Evolutionary conservation across 2,113 vertebrate species (phyloP).

Genomic region (Alligator sinensis): DNA sequence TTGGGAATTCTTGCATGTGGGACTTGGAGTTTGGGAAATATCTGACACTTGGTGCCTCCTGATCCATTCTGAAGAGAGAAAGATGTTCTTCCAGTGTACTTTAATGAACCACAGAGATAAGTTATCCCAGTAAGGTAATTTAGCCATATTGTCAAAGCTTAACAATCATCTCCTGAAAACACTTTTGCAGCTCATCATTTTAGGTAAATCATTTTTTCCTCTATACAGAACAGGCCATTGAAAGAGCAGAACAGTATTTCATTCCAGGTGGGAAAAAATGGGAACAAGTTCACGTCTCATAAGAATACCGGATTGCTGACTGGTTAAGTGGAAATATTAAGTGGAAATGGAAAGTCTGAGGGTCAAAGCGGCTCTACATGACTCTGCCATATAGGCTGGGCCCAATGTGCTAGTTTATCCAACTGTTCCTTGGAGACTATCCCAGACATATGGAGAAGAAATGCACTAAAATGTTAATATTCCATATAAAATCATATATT

Average conservation of each 20-base stretch:
- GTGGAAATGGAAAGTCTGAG: neutral
- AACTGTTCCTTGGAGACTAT: neutral
- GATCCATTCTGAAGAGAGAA: neutral
- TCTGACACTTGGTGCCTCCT: slow-evolving; percentile 19
- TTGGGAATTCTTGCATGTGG: neutral
- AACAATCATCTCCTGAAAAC: neutral
- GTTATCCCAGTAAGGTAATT: slow-evolving; percentile 9
- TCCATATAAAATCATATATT: neutral
- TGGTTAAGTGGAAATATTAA: slow-evolving; percentile 37
- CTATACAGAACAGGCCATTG: neutral
- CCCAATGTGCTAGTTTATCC: neutral
- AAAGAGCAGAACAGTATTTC: neutral
- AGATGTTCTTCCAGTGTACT: neutral
- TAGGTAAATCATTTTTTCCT: neutral
- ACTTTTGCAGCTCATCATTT: neutral
- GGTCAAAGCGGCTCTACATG: neutral
- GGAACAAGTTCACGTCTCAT: neutral
- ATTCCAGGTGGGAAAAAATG: neutral
- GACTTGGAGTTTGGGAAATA: neutral
- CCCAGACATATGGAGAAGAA: neutral
- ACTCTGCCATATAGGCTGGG: neutral
- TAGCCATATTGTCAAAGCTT: neutral
- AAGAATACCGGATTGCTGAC: neutral
- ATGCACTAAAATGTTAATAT: neutral
- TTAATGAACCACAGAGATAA: slow-evolving; percentile 49